Conservation (phyloP, 2,797 vertebrate species). For the Pseudocheirus occidentalis region DNA sequence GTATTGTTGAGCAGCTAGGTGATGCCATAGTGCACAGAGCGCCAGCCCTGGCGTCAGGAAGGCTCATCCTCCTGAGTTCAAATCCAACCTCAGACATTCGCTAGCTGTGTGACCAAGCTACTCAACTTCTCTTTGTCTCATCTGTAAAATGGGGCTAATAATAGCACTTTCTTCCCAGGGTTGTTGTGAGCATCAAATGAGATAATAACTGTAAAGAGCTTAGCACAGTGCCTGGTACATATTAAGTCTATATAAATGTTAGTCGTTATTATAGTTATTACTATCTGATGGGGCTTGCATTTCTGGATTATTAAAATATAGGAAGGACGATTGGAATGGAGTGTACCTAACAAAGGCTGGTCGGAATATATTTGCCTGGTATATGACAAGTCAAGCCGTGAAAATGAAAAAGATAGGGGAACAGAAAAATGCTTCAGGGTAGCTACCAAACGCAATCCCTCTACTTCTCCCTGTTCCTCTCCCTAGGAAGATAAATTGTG, state of each 20-base stretch:
- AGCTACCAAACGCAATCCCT: background rate
- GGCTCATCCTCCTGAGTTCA: background rate
- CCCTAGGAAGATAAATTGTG: no score
- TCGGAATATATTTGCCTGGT: background rate
- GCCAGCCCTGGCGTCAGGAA: background rate
- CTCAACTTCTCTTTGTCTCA: no score
- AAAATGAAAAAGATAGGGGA: background rate
- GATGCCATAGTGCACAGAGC: background rate
- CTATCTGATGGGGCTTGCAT: background rate
- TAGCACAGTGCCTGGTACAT: background rate
- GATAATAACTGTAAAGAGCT: background rate
- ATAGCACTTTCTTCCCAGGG: background rate
- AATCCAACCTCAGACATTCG: background rate
- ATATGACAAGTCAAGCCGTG: no score
- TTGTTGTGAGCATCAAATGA: no score
- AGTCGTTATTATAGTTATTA: no score
- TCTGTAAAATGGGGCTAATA: background rate
- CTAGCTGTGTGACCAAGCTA: background rate
- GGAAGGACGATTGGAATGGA: background rate
- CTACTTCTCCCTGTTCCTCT: no score
- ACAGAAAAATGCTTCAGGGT: no score
- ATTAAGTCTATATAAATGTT: background rate
- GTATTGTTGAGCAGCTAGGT: background rate
- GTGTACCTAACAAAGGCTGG: background rate
- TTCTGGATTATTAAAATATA: background rate